phyloP scores from a whole-genome alignment of 2,888 invertebrate species.

The Ophion obscuratus region DNA sequence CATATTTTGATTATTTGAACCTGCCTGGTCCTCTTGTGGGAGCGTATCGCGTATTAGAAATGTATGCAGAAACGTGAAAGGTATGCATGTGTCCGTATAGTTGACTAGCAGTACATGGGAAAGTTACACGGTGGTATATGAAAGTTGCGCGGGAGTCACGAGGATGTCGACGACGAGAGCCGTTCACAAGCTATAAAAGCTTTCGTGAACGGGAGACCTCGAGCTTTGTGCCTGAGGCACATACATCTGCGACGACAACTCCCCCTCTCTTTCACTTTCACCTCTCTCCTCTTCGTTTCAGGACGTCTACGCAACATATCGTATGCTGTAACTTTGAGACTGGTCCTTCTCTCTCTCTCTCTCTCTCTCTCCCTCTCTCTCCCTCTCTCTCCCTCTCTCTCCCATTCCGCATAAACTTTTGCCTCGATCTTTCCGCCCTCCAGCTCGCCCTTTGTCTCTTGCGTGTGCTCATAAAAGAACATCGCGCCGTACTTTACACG shows the following conservation, averaged over 20 bases:
- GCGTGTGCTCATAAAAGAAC: slow-evolving; percentile 52
- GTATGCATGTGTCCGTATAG: not conserved
- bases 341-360: slow-evolving; percentile 50
- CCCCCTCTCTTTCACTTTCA: slow-evolving; percentile 45
- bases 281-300: slow-evolving; percentile 9
- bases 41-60: slow-evolving; percentile 7
- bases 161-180: slow-evolving; percentile 46
- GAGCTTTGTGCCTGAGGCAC: slow-evolving; percentile 44
- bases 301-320: too few relatives aligned
- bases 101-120: slow-evolving; percentile 19
- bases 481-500: slow-evolving; percentile 40
- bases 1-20: not conserved
- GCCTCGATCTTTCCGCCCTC: not conserved
- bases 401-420: slow-evolving; percentile 38
- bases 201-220: slow-evolving; percentile 52
- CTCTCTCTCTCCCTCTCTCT: slow-evolving; percentile 59
- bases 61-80: not conserved
- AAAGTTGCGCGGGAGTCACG: slow-evolving; percentile 25
- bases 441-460: slow-evolving; percentile 62
- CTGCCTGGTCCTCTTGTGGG: not conserved
- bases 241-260: slow-evolving; percentile 27
- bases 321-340: too few relatives aligned
- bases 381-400: slow-evolving; percentile 33
- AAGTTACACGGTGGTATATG: slow-evolving; percentile 26
- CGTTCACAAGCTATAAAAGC: slow-evolving; percentile 63